These are phyloP conservation scores for Notolabrus celidotus DNA, from an alignment of 2,797 vertebrate genomes.

Conservation along the genomic window DNA sequence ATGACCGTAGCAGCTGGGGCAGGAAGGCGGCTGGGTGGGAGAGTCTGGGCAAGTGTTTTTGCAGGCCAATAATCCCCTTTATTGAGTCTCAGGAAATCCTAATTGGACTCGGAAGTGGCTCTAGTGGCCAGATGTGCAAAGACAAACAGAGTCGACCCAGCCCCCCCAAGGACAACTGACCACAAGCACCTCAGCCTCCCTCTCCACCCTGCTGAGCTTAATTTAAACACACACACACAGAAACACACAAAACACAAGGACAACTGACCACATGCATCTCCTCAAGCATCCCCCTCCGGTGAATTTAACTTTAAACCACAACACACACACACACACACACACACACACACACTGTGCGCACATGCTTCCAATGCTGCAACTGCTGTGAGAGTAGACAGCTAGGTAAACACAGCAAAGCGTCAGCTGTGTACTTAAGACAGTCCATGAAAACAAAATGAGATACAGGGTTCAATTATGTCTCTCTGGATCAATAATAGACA, in stretches of 20 bases:
- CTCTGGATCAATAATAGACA: constrained; percentile 45
- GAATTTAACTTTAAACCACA: constrained; percentile 24
- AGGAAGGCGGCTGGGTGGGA: constrained; percentile 71
- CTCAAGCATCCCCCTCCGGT: not conserved
- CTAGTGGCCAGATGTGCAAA: constrained; percentile 81
- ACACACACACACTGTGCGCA: not conserved
- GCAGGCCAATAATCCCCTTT: constrained; percentile 81
- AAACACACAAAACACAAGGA: constrained; percentile 24
- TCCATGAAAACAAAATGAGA: constrained; percentile 46
- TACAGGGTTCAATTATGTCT: constrained; percentile 17
- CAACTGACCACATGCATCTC: constrained; percentile 35
- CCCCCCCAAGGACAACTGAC: constrained; percentile 67
- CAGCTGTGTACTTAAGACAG: constrained; percentile 35
- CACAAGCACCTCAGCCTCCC: constrained; percentile 50
- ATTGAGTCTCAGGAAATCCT: constrained; percentile 85
- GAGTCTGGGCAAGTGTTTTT: constrained; percentile 73
- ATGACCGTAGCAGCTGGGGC: constrained; percentile 71
- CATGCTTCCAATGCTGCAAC: constrained; percentile 22
- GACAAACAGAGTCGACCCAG: constrained; percentile 68
- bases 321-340: not conserved
- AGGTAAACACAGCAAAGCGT: constrained; percentile 48
- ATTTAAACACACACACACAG: constrained; percentile 32
- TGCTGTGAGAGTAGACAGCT: constrained; percentile 37
- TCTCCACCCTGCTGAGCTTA: constrained; percentile 50
- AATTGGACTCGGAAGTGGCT: constrained; percentile 81